Percentiles rank a stretch among this genome's conserved stretches.
These are phyloP conservation scores for Allacma fusca DNA, from an alignment of 2,888 invertebrate species.

Conservation along the genomic window DNA sequence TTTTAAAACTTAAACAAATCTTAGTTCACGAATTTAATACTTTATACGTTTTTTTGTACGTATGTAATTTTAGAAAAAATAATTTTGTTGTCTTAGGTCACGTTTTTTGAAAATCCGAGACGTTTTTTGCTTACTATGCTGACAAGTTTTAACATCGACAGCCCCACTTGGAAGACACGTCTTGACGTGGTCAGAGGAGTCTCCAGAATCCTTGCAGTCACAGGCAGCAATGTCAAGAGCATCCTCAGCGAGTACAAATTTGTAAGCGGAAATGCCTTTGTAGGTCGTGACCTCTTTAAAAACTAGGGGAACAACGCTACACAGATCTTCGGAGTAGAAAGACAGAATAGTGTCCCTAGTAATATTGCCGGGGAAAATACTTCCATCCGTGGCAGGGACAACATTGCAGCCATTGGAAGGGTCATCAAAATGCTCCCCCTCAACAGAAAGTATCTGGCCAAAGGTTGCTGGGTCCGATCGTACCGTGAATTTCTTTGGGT, in stretches of 20 bases:
- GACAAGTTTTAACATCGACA: not conserved
- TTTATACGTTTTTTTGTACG: no score
- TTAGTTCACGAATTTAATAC: no score
- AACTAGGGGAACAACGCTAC: not conserved
- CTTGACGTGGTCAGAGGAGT: not conserved
- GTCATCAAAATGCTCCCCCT: not conserved
- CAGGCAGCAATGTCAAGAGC: not conserved
- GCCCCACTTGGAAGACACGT: not conserved
- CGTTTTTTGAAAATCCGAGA: not conserved
- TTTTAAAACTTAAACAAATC: no score
- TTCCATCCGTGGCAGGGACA: not conserved
- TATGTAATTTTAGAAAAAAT: no score
- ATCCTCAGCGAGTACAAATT: not conserved
- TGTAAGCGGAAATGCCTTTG: not conserved
- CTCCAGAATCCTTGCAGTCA: not conserved
- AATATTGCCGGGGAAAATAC: not conserved
- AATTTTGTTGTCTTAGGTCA: no score
- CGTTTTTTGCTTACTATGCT: not conserved
- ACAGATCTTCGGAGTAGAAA: slow-evolving; percentile 12
- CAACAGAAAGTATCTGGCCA: not conserved
- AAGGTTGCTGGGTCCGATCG: not conserved
- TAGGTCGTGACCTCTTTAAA: not conserved
- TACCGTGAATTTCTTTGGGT: not conserved
- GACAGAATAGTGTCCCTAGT: not conserved
- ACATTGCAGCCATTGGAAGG: not conserved